Percentiles rank a stretch among this genome's conserved stretches.
Evolutionary conservation across 2,113 vertebrate genomes (phyloP).

Genomic region (Morphnarchus princeps): DNA sequence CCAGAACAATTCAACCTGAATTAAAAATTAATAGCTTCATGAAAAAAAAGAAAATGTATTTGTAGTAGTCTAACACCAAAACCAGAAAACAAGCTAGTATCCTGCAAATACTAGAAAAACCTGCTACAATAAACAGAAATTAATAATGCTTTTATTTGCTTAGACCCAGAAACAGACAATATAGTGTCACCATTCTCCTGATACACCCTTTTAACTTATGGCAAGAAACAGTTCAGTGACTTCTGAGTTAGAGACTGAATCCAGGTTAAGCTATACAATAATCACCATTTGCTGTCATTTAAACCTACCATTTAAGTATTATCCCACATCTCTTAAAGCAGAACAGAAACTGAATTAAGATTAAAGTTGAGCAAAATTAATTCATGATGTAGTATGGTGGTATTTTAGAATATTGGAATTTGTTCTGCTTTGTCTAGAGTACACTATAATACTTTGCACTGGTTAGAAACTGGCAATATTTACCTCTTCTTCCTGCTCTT

Average conservation of each 20-base stretch:
- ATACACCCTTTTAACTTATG: neutral
- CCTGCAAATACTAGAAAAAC: neutral
- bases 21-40: neutral
- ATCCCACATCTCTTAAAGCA: neutral
- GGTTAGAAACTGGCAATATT: neutral
- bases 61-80: neutral
- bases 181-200: neutral
- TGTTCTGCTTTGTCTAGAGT: neutral
- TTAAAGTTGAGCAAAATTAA: neutral
- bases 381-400: neutral
- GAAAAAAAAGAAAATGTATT: neutral
- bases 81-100: neutral
- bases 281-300: neutral
- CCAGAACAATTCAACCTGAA: neutral
- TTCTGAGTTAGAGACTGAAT: neutral
- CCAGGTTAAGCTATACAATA: neutral
- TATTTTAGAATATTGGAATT: neutral
- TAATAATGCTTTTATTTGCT: neutral
- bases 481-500: conserved; percentile 69
- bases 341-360: neutral
- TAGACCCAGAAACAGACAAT: neutral
- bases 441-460: neutral
- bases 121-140: neutral
- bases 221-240: neutral
- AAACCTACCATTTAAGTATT: neutral